A percentile compares a stretch with the other conserved stretches of the same genome.
These are phyloP conservation scores for Cryptomyrus ogoouensis DNA, from an alignment of 2,113 vertebrate genomes.

Conservation along the genomic window DNA sequence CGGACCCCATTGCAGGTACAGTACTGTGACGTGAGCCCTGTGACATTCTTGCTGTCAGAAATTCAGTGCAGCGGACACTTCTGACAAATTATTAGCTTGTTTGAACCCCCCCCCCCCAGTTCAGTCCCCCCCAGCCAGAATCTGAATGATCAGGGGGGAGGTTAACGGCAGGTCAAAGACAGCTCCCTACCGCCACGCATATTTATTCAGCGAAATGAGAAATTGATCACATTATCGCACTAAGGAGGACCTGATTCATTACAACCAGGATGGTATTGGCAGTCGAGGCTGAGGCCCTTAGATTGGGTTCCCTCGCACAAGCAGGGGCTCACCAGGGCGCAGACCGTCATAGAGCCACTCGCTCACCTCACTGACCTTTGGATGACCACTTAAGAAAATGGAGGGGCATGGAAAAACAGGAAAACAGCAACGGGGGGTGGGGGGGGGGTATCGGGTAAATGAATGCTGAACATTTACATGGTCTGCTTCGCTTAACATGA, in stretches of 20 bases:
- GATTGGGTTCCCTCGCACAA: constrained; percentile 86
- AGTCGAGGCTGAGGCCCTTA: constrained; percentile 73
- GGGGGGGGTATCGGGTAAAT: neutral
- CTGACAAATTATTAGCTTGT: constrained; percentile 83
- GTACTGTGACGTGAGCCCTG: constrained; percentile 47
- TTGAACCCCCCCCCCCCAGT: constrained; percentile 48
- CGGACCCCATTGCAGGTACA: neutral
- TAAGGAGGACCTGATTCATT: constrained; percentile 94
- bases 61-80: constrained; percentile 64
- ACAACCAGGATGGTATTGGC: constrained; percentile 95
- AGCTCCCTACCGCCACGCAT: constrained; percentile 82
- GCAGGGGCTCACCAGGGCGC: constrained; percentile 64
- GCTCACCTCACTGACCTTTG: constrained; percentile 78
- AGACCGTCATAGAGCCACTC: constrained; percentile 87
- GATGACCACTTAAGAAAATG: constrained; percentile 61
- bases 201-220: constrained; percentile 99
- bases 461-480: neutral
- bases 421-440: constrained; percentile 45
- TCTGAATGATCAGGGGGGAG: constrained; percentile 88
- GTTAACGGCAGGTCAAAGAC: constrained; percentile 84
- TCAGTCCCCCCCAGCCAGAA: constrained; percentile 50
- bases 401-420: constrained; percentile 46
- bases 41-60: constrained; percentile 69
- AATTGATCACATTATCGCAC: constrained; percentile 99
- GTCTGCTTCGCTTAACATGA: neutral